Conservation (phyloP, 1,140 invertebrate species). For the Nebria ingens region DNA sequence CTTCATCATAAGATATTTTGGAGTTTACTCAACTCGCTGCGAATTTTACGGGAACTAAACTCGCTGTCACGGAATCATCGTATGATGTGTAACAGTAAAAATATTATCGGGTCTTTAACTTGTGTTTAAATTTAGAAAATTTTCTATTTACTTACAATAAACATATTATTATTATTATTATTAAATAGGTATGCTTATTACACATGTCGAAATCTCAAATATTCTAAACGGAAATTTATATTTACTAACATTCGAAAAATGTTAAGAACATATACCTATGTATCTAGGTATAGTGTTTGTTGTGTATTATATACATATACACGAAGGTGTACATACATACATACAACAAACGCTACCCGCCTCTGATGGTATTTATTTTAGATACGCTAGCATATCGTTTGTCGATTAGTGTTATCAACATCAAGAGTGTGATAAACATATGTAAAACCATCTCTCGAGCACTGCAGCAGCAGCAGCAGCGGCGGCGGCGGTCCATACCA, state of each 20-base stretch:
- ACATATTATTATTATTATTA: not conserved
- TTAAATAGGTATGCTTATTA: no score
- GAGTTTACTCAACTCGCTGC: no score
- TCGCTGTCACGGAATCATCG: no score
- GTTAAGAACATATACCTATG: not conserved
- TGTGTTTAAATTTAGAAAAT: no score
- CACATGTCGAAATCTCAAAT: no score
- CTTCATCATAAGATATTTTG: no score
- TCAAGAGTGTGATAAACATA: slow-evolving; percentile 28
- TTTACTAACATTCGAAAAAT: not conserved
- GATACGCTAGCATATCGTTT: not conserved
- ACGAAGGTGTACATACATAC: not conserved
- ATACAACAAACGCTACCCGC: not conserved
- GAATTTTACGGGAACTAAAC: no score
- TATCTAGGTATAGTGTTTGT: not conserved
- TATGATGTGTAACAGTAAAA: no score
- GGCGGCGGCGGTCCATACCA: no score
- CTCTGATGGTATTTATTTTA: slow-evolving; percentile 1
- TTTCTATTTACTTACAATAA: no score
- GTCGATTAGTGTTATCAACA: slow-evolving; percentile 12
- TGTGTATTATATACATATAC: not conserved
- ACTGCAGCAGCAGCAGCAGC: no score
- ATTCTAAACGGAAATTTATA: not conserved
- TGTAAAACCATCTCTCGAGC: slow-evolving; percentile 30
- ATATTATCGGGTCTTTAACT: no score